Conservation (phyloP, 1,140 invertebrate genomes). For the Olivierus martensii region DNA sequence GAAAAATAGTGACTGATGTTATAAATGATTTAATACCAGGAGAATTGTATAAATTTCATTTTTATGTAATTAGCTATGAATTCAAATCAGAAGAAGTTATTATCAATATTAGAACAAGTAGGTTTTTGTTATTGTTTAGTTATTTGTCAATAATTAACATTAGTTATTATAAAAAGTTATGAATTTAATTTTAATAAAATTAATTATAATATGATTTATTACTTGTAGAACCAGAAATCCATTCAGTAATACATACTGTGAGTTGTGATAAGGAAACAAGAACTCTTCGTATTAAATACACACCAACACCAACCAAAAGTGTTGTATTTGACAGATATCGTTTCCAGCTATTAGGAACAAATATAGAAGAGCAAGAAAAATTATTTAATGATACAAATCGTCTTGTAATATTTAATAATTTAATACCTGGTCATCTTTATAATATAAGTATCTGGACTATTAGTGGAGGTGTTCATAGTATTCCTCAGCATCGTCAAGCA, state of each 20-base stretch:
- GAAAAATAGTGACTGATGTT: conserved; percentile 38
- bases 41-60: conserved; percentile 57
- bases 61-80: conserved; percentile 50
- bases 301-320: conserved; percentile 21
- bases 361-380: conserved; percentile 45
- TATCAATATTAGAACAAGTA: conserved; percentile 46
- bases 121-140: conserved; percentile 25
- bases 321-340: conserved; percentile 25
- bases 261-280: conserved; percentile 56
- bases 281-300: conserved; percentile 25
- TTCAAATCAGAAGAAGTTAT: conserved; percentile 25
- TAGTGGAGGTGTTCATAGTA: conserved; percentile 60
- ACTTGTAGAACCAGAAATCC: conserved; percentile 64
- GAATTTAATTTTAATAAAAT: not conserved
- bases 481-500: conserved; percentile 68
- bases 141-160: not conserved
- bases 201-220: conserved; percentile 11
- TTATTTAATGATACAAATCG: conserved; percentile 57
- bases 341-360: conserved; percentile 23
- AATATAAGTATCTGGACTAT: conserved; percentile 89
- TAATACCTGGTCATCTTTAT: conserved; percentile 62
- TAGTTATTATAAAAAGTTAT: too few species aligned
- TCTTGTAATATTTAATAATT: conserved; percentile 60
- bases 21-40: conserved; percentile 64
- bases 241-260: conserved; percentile 80